Evolutionary conservation across 2,888 invertebrate genomes (phyloP), one percentile per base, ranked within the genome.

Genomic region (Liopterus haemorrhoidalis): DNA sequence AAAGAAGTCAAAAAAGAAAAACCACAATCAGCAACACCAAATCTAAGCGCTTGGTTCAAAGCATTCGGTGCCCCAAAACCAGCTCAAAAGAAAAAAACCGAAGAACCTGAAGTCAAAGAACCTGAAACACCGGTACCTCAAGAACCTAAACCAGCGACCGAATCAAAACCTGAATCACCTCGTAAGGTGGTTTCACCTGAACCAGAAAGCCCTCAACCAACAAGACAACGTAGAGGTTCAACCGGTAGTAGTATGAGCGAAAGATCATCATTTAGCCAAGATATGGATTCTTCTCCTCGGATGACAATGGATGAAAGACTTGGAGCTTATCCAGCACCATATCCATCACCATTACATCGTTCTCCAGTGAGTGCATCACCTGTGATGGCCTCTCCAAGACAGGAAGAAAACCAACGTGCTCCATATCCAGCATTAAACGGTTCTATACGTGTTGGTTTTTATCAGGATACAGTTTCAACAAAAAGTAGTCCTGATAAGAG

Each of bases 31-130:
- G 82, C 84, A 12, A 85, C 86, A 22, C 90, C 91, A 1, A 89
- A 91, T 68, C 71, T 89, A 43, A 90, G 88, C 62, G 91, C 89
- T 19, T 92, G 91, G 91, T 87, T 91, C 51, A 90, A 89, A 67
- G 91, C 91, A 0, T 91, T 92, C 62, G 90, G 91, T 6, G 85
- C 85, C 1, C 90, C 91, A 1, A 89, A 89, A 67, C 63, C 72
- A 2, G 56, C 63, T 1, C 74, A 74, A 33, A 85, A 83, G 62
- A 85, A 81, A 62, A 54, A 41, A 20, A 44, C 42, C n/a, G 18
- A 49, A 5, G 54, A 61, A 24, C 67, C 70, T 25, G 56, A 56
- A 16, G 63, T 68, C 46, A 56, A 59, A 25, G 70, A 70, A n/a
- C n/a, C n/a, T n/a, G n/a, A n/a, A n/a, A n/a, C 42, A 27, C 44